A percentile compares a stretch with the other conserved stretches of the same genome.
Evolutionary conservation across 2,797 vertebrate species (phyloP).

Genomic region (Pterois miles): DNA sequence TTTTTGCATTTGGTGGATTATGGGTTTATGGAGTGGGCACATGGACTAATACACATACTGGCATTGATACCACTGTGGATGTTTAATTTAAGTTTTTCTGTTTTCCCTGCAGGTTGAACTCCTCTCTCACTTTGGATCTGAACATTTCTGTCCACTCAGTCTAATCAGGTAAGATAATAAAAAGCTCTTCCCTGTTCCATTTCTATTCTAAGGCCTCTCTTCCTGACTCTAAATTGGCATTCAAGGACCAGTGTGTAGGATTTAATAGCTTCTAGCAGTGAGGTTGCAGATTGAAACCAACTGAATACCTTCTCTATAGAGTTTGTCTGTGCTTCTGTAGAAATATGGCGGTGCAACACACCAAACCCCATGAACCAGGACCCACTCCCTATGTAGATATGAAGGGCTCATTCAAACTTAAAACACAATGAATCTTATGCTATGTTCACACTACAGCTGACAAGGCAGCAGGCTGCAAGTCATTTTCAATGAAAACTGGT

Average conservation of each 20-base stretch:
- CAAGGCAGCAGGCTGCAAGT: neutral
- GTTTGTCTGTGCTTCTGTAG: too few relatives aligned
- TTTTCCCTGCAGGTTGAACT: slow-evolving; percentile 90
- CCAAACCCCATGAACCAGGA: neutral
- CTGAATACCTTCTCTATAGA: too few relatives aligned
- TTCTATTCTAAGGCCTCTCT: neutral
- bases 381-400: too few relatives aligned
- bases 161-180: slow-evolving; percentile 91
- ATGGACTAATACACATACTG: neutral
- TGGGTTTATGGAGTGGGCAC: slow-evolving; percentile 29
- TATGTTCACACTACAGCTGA: too few relatives aligned
- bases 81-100: neutral
- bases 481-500: neutral
- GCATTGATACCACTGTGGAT: neutral
- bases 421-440: too few relatives aligned
- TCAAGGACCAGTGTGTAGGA: neutral
- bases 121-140: slow-evolving; percentile 96
- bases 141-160: slow-evolving; percentile 98
- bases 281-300: too few relatives aligned
- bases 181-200: neutral
- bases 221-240: neutral
- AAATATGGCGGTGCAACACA: too few relatives aligned
- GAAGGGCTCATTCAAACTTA: too few relatives aligned
- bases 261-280: neutral
- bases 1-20: slow-evolving; percentile 24